These are phyloP conservation scores for Tetheella fluctuosa DNA, from an alignment of 2,888 invertebrate genomes.

Conservation along the genomic window DNA sequence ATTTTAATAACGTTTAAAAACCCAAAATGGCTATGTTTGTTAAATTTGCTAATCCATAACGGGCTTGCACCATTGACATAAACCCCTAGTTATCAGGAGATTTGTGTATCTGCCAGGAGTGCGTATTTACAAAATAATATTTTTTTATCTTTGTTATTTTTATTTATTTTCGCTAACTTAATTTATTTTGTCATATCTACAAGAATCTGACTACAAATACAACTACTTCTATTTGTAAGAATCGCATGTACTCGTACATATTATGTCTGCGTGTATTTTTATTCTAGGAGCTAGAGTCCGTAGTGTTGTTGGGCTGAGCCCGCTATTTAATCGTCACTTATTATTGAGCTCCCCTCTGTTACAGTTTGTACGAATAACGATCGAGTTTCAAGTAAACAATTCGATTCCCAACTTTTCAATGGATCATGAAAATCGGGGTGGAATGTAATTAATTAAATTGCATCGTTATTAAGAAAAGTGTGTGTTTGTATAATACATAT, in stretches of 20 bases:
- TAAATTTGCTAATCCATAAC: too few species aligned
- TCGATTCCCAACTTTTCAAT: constrained; percentile 46
- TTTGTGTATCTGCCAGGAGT: too few species aligned
- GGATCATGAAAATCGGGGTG: constrained; percentile 22
- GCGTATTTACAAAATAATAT: too few species aligned
- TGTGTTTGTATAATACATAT: neutral
- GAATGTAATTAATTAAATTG: constrained; percentile 18
- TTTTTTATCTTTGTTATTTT: too few species aligned
- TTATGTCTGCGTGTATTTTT: constrained; percentile 37
- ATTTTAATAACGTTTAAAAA: too few species aligned
- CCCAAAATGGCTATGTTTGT: too few species aligned
- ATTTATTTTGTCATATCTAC: too few species aligned
- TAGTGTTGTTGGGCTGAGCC: constrained; percentile 48
- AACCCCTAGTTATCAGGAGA: too few species aligned
- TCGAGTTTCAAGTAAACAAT: constrained; percentile 62
- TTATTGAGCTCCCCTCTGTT: constrained; percentile 65
- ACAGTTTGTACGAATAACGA: constrained; percentile 55
- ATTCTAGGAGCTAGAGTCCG: constrained; percentile 36
- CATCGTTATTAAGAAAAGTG: constrained; percentile 5
- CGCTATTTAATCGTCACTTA: constrained; percentile 69
- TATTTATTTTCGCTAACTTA: too few species aligned
- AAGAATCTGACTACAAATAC: too few species aligned
- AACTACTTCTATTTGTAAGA: neutral
- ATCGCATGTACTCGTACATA: constrained; percentile 13
- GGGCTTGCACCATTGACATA: too few species aligned